A percentile compares a stretch with the other conserved stretches of the same genome.
phyloP scores from a whole-genome alignment of 2,797 vertebrate genomes.

The Callimico goeldii region DNA sequence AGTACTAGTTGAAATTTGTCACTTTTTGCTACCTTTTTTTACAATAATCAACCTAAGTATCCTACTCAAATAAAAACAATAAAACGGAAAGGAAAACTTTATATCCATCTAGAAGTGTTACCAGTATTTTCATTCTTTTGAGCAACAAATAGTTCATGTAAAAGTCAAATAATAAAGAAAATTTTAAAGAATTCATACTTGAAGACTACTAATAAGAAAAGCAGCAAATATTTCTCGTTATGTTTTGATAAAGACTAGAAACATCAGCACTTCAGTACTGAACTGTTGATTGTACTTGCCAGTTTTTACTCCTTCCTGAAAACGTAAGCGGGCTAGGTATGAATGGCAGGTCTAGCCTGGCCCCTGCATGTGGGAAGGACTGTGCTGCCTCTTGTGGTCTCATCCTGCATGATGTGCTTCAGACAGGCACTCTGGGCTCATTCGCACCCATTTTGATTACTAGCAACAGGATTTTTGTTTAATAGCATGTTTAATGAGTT shows the following conservation, averaged over 20 bases:
- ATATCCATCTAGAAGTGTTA: not conserved
- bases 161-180: not conserved
- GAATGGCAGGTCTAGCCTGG: constrained; percentile 75
- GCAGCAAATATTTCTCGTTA: constrained; percentile 70
- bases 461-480: constrained; percentile 78
- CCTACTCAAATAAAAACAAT: not conserved
- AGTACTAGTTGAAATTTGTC: not conserved
- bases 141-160: not conserved
- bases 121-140: constrained; percentile 47
- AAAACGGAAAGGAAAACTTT: not conserved
- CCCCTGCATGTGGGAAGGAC: constrained; percentile 79
- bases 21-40: not conserved
- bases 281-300: constrained; percentile 69
- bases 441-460: constrained; percentile 60
- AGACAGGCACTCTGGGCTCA: constrained; percentile 64
- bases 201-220: constrained; percentile 38
- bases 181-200: not conserved
- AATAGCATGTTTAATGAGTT: constrained; percentile 80
- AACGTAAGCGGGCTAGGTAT: constrained; percentile 59
- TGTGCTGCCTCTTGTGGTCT: constrained; percentile 44
- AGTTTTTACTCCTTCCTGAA: constrained; percentile 64
- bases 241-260: constrained; percentile 78
- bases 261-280: constrained; percentile 72
- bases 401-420: constrained; percentile 81
- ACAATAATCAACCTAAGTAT: not conserved